A percentile compares a stretch with the other conserved stretches of the same genome.
Conservation (phyloP, 2,113 vertebrate species). For the Hippocampus zosterae region DNA sequence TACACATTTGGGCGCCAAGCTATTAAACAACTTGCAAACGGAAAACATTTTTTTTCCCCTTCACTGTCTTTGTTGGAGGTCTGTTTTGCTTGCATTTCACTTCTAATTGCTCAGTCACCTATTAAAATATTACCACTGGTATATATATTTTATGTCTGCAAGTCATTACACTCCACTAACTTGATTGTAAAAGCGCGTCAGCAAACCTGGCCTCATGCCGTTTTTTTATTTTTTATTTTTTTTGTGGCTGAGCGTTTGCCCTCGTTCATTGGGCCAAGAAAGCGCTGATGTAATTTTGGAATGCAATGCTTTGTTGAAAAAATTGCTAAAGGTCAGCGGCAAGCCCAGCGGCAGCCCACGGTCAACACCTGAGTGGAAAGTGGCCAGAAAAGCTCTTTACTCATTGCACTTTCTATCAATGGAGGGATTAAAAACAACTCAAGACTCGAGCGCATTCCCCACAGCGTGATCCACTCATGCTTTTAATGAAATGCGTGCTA, state of each 20-base stretch:
- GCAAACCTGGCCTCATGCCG: neutral
- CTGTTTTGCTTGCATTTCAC: neutral
- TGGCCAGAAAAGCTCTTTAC: conserved; percentile 70
- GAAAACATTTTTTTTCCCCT: neutral
- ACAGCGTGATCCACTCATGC: conserved; percentile 36
- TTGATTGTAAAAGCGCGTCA: neutral
- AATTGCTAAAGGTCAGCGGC: conserved; percentile 47
- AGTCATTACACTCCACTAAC: neutral
- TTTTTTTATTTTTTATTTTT: neutral
- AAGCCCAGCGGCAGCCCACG: conserved; percentile 47
- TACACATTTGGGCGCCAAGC: neutral
- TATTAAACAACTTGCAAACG: neutral
- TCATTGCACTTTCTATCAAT: conserved; percentile 66
- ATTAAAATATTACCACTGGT: neutral
- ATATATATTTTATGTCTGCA: neutral
- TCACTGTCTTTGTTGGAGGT: neutral
- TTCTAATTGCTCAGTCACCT: neutral
- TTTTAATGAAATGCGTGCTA: conserved; percentile 41
- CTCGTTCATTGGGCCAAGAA: conserved; percentile 34
- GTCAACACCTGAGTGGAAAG: conserved; percentile 61
- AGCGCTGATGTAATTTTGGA: conserved; percentile 44
- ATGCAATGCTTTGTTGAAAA: conserved; percentile 52
- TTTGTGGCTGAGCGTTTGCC: conserved; percentile 11
- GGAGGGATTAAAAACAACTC: conserved; percentile 62
- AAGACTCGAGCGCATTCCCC: conserved; percentile 32